phyloP scores from a whole-genome alignment of 2,888 invertebrate genomes.

The Prenolepis imparis region DNA sequence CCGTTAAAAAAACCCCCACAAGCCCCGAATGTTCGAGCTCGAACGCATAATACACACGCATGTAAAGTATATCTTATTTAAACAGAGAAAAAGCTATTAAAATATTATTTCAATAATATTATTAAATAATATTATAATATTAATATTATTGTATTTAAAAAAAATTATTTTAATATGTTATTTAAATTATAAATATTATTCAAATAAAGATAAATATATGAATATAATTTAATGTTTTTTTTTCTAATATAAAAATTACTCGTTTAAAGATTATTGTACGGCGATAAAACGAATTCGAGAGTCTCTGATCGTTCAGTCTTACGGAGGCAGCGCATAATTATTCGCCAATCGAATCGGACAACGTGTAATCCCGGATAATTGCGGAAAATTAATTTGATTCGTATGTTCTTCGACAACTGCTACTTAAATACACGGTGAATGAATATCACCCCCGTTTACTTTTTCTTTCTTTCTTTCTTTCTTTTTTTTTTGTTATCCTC shows the following conservation, averaged over 20 bases:
- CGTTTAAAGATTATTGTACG: background rate
- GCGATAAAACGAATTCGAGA: background rate
- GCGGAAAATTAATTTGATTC: background rate
- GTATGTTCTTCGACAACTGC: background rate
- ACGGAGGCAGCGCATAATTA: background rate
- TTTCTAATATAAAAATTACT: background rate
- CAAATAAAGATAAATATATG: background rate
- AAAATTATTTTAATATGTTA: too few relatives aligned
- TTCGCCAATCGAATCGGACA: background rate
- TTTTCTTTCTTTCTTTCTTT: background rate
- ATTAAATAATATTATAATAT: too few relatives aligned
- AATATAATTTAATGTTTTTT: too few relatives aligned
- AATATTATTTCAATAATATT: too few relatives aligned
- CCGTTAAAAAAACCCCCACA: conserved; percentile 17
- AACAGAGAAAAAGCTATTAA: too few relatives aligned
- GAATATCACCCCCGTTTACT: conserved; percentile 26
- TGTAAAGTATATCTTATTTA: too few relatives aligned
- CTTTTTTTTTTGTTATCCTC: background rate
- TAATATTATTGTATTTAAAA: too few relatives aligned
- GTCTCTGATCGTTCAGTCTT: background rate
- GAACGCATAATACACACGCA: background rate
- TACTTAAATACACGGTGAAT: conserved; percentile 30
- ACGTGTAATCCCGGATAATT: background rate
- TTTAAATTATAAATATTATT: too few relatives aligned
- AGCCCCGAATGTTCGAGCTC: conserved; percentile 15